Base-by-base conservation (phyloP, 2,888 invertebrate genomes). In the Netelia virgata region DNA sequence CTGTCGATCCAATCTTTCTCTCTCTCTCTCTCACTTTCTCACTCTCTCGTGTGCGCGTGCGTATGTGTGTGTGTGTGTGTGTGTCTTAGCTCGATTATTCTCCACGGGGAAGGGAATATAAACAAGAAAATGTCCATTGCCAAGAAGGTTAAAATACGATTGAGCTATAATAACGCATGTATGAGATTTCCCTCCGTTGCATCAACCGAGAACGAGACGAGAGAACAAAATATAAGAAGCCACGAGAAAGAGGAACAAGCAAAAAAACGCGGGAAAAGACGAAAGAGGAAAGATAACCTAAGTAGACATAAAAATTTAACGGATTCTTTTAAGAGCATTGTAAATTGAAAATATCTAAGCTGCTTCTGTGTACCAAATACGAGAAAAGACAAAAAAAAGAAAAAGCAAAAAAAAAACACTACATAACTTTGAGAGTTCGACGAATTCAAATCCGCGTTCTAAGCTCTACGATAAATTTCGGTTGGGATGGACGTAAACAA, bases 361-460 rank as follows among this genome's bases (percentile, higher is more conserved):
- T 78, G 87, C 88, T 89, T 89, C 86, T 87, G 88, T 87, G 89
- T 87, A 89, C 88, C 83, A 57, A 72, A 79, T 72, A 72, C 50
- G 41, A 59, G 43, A 69, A 75, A 76, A 43, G 41, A 68, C 55
- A 75, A 75, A n/a, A 41, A 23, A 70, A 36, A 73, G 28, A 55
- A 50, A 20, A 43, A 36, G 50, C 20, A 75, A 83, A 84, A 76
- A 86, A 28, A 5, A 55, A 18, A 63, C 20, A 75, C 28, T 11
- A 59, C 74, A 78, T 74, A 74, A 81, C 68, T 84, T 68, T 78
- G 85, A 88, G 84, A 87, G 88, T 88, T 88, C 83, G 83, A 87
- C 59, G 83, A 88, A 86, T 79, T 84, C 70, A 86, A 83, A 85
- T 82, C 86, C 77, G 81, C 64, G 41, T 74, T 41, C 70, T 72